Evolutionary conservation across 2,113 vertebrate genomes (phyloP).

Genomic region (Neomonachus schauinslandi): DNA sequence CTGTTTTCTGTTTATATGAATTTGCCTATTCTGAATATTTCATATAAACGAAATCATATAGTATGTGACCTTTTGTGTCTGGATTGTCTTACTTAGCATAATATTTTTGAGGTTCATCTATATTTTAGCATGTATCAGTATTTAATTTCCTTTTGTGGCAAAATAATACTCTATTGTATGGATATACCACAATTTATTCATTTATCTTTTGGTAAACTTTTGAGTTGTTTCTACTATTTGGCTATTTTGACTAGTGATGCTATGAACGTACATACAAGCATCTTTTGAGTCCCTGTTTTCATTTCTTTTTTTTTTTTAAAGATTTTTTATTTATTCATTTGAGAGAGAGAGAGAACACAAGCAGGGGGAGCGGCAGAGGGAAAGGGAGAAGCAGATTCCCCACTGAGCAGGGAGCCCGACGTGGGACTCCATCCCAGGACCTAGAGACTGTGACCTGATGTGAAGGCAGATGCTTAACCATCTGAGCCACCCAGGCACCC

Average conservation of each 20-base stretch:
- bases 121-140: neutral
- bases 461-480: too few relatives aligned
- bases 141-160: neutral
- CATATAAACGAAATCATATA: neutral
- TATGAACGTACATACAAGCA: neutral
- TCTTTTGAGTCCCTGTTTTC: neutral
- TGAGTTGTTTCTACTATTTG: neutral
- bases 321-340: too few relatives aligned
- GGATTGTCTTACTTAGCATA: neutral
- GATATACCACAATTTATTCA: neutral
- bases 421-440: too few relatives aligned
- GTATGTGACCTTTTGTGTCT: neutral
- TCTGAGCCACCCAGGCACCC: too few relatives aligned
- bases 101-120: neutral
- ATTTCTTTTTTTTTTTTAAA: neutral
- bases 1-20: neutral
- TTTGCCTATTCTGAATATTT: neutral
- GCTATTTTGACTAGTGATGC: neutral
- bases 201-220: neutral
- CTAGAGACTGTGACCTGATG: too few relatives aligned
- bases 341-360: too few relatives aligned
- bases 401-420: too few relatives aligned
- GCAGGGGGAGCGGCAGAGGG: too few relatives aligned
- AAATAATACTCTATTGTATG: neutral
- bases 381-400: too few relatives aligned